Conservation (phyloP, 2,113 vertebrate species). For the Tyto alba region DNA sequence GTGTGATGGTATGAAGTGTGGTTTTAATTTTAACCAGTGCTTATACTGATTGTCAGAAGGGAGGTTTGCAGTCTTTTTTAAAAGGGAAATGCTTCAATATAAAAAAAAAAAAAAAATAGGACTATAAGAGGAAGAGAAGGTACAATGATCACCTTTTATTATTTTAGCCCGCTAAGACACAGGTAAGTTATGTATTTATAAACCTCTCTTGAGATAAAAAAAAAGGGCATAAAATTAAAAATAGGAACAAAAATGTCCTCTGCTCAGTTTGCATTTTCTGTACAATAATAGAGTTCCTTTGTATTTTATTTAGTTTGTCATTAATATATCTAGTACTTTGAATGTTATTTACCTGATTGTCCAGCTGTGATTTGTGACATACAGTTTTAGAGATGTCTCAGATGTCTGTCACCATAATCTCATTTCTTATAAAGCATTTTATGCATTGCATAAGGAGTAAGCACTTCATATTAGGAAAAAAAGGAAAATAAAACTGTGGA, state of each 20-base stretch:
- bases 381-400: constrained; percentile 43
- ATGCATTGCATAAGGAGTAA: not conserved
- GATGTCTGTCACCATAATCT: constrained; percentile 25
- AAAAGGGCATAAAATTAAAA: not conserved
- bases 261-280: not conserved
- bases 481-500: not conserved
- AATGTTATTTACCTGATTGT: constrained; percentile 34
- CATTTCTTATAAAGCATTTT: constrained; percentile 47
- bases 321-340: constrained; percentile 18
- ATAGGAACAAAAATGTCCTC: not conserved
- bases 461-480: not conserved
- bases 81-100: not conserved
- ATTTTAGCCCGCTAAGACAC: not conserved
- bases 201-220: not conserved
- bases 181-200: not conserved
- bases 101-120: not conserved
- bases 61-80: not conserved
- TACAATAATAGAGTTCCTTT: not conserved
- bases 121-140: not conserved
- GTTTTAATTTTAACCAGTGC: not conserved
- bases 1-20: not conserved
- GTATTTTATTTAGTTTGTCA: constrained; percentile 36
- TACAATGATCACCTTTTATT: not conserved
- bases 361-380: constrained; percentile 11
- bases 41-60: not conserved